Conservation (phyloP, 2,888 invertebrate genomes). For the Griposia aprilina region DNA sequence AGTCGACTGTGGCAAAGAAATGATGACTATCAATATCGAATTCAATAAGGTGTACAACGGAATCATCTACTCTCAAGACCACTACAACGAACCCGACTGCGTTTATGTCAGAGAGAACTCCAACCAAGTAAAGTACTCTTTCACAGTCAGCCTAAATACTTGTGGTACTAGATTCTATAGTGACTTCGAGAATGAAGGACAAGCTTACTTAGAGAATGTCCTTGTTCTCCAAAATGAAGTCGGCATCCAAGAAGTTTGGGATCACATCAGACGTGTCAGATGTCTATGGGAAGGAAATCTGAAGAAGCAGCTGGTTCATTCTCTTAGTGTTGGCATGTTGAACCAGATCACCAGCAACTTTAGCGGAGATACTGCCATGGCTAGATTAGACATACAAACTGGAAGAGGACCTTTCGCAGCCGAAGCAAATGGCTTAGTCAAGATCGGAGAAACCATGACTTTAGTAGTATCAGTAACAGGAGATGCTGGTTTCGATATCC, state of each 20-base stretch:
- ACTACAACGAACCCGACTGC: conserved; percentile 92
- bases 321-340: conserved; percentile 94
- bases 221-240: conserved; percentile 94
- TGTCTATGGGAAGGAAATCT: conserved; percentile 96
- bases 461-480: conserved; percentile 95
- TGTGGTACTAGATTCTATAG: conserved; percentile 95
- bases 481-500: conserved; percentile 94
- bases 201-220: conserved; percentile 95
- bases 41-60: conserved; percentile 95
- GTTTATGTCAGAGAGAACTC: conserved; percentile 94
- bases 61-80: conserved; percentile 95
- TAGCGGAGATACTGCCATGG: conserved; percentile 96
- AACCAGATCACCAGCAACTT: conserved; percentile 95
- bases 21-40: conserved; percentile 95
- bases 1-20: conserved; percentile 94
- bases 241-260: conserved; percentile 95
- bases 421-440: conserved; percentile 94
- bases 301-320: conserved; percentile 93
- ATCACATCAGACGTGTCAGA: conserved; percentile 94
- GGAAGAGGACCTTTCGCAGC: conserved; percentile 95
- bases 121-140: conserved; percentile 92
- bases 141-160: conserved; percentile 93
- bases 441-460: conserved; percentile 95
- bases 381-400: conserved; percentile 94
- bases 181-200: conserved; percentile 94